Evolutionary conservation across 2,797 vertebrate species (phyloP), one percentile per base, ranked within the genome.

Genomic region (Gymnopithys bicolor): DNA sequence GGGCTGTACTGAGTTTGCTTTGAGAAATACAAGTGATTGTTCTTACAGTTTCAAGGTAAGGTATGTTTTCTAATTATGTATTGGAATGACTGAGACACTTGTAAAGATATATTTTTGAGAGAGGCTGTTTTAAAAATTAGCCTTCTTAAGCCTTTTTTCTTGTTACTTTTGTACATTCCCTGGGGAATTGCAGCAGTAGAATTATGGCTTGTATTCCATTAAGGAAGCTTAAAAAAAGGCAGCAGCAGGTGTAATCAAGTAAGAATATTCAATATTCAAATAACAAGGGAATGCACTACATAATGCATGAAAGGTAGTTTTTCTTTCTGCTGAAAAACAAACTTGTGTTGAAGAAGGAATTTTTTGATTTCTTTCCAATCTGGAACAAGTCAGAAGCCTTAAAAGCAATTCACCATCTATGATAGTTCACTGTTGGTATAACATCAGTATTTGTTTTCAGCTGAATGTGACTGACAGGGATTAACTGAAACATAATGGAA

Each of bases 391-490:
- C 1, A 43, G 70, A 77, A 75, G 84, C 60, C 93, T 78, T 87
- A 49, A 49, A 78, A 81, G 66, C 3, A 0, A 82, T 53, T 52
- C 16, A 70, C 12, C 58, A 27, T 13, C 32, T 33, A 5, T 4
- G 4, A 41, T 0, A 51, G 64, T 45, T 86, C 64, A 67, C 5
- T 43, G n/a, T 5, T 58, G 43, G 22, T 21, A 5, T 35, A 76
- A 46, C 28, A 53, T 28, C 75, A 76, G 64, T 41, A 87, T 83
- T 79, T 87, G 78, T 92, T 96, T 93, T 87, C 79, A 75, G 52
- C 19, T 78, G 66, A 52, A 93, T 56, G 43, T 39, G 45, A 71
- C 35, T 76, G 79, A 88, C 24, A 49, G 39, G 53, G 45, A 88
- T 23, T 27, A 93, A 84, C 0, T 74, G 62, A 93, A 91, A 43